A percentile compares a stretch with the other conserved stretches of the same genome.
Conservation (phyloP, 2,113 vertebrate species). For the Rhombomys opimus region DNA sequence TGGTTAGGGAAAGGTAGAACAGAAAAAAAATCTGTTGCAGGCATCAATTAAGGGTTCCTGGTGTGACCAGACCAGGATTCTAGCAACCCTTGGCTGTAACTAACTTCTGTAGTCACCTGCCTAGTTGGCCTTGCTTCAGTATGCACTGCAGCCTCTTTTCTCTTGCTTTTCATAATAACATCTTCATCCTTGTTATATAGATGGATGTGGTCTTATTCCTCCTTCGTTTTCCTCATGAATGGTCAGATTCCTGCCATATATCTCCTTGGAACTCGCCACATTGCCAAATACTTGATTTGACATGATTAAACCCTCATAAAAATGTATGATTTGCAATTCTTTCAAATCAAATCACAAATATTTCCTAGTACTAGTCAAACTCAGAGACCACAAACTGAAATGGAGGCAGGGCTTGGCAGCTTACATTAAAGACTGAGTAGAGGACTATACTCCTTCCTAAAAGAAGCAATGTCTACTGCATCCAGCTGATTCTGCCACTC, state of each 20-base stretch:
- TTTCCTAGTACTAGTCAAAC: conserved; percentile 25
- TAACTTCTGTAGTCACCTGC: conserved; percentile 66
- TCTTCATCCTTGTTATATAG: conserved; percentile 52
- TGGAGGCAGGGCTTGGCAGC: conserved; percentile 16
- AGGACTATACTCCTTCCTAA: neutral
- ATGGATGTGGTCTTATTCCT: conserved; percentile 53
- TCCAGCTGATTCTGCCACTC: conserved; percentile 35
- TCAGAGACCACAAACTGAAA: conserved; percentile 37
- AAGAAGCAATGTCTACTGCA: neutral
- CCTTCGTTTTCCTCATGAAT: neutral
- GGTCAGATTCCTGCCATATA: conserved; percentile 58
- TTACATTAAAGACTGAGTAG: neutral
- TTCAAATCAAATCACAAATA: conserved; percentile 63
- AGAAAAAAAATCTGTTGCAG: too few species aligned
- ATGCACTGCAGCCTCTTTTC: conserved; percentile 24
- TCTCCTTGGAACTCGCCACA: conserved; percentile 29
- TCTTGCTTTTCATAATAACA: conserved; percentile 64
- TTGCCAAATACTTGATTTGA: conserved; percentile 48
- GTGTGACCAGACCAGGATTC: neutral
- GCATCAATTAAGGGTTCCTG: too few species aligned
- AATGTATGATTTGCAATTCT: conserved; percentile 62
- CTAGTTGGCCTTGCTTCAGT: conserved; percentile 54
- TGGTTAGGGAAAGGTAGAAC: too few species aligned
- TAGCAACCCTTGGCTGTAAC: conserved; percentile 76
- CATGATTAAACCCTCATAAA: conserved; percentile 54